These are phyloP conservation scores for Trididemnum clinides DNA, from an alignment of 23 tunicate genomes.

Conservation along the genomic window DNA sequence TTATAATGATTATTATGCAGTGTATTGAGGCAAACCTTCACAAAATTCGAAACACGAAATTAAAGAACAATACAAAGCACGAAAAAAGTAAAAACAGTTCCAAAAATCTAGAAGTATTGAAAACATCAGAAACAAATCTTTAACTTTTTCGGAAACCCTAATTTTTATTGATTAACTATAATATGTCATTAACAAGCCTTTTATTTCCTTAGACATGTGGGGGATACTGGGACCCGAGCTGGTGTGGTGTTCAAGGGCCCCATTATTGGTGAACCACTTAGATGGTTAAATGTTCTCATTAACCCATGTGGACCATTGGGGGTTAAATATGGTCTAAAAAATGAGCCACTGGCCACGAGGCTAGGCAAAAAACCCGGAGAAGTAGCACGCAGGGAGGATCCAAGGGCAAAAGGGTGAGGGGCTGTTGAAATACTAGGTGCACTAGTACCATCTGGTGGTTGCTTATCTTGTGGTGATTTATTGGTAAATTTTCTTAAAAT, in stretches of 20 bases:
- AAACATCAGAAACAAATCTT: too few relatives aligned
- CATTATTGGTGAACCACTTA: background rate
- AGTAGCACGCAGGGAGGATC: background rate
- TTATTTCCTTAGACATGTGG: conserved; percentile 36
- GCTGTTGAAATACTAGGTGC: background rate
- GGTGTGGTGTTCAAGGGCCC: conserved; percentile 24
- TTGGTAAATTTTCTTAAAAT: background rate
- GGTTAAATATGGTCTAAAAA: conserved; percentile 37
- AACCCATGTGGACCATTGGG: background rate
- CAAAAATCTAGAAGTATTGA: too few relatives aligned
- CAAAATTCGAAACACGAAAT: too few relatives aligned
- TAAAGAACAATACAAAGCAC: too few relatives aligned
- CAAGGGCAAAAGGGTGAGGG: background rate
- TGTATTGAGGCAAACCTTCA: too few relatives aligned
- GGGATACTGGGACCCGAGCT: conserved; percentile 52
- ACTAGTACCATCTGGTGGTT: background rate
- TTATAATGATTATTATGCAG: too few relatives aligned
- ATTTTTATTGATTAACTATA: too few relatives aligned
- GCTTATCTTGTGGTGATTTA: background rate
- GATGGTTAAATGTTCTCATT: conserved; percentile 23
- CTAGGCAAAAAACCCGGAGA: conserved; percentile 47
- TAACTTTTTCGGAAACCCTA: too few relatives aligned
- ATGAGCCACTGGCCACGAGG: conserved; percentile 53
- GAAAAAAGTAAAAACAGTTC: too few relatives aligned
- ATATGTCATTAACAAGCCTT: too few relatives aligned